Evolutionary conservation across 2,888 invertebrate genomes (phyloP).

Genomic region (Caenorhabditis sp.): DNA sequence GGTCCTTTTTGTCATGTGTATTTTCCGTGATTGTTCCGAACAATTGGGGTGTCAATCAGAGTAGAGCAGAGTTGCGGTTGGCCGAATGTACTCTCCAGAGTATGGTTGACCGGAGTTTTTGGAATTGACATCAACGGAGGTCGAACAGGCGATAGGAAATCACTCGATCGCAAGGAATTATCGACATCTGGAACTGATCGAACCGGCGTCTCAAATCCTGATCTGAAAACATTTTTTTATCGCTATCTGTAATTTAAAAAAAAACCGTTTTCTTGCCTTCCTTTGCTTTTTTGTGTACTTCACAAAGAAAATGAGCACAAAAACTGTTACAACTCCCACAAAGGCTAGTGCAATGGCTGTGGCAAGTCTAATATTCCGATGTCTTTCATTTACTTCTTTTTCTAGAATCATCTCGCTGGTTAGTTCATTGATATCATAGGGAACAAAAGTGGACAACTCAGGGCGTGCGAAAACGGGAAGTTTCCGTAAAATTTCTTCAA

Average conservation of each 20-base stretch:
- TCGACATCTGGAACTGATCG: too few relatives aligned
- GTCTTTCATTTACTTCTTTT: slow-evolving; percentile 61
- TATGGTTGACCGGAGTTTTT: slow-evolving; percentile 46
- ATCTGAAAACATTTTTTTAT: slow-evolving; percentile 36
- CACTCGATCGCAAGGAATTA: background rate
- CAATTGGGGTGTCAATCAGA: slow-evolving; percentile 53
- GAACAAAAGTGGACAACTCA: slow-evolving; percentile 77
- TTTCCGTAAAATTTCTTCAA: slow-evolving; percentile 80
- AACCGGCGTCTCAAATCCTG: too few relatives aligned
- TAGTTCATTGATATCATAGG: slow-evolving; percentile 81
- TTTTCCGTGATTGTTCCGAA: background rate
- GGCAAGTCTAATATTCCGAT: slow-evolving; percentile 69
- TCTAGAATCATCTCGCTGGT: slow-evolving; percentile 77
- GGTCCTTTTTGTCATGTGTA: too few relatives aligned
- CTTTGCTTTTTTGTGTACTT: slow-evolving; percentile 76
- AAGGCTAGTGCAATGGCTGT: slow-evolving; percentile 78
- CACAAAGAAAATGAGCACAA: slow-evolving; percentile 85
- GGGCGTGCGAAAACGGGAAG: slow-evolving; percentile 79
- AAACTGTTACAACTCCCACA: slow-evolving; percentile 75
- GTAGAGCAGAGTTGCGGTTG: slow-evolving; percentile 60
- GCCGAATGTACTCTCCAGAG: slow-evolving; percentile 50
- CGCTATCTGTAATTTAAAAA: background rate
- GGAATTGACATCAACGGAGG: slow-evolving; percentile 49
- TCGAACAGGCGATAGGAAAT: slow-evolving; percentile 15
- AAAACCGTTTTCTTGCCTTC: slow-evolving; percentile 30